These are phyloP conservation scores for Oreochromis grahami DNA, from an alignment of 2,797 vertebrate genomes.

Conservation along the genomic window DNA sequence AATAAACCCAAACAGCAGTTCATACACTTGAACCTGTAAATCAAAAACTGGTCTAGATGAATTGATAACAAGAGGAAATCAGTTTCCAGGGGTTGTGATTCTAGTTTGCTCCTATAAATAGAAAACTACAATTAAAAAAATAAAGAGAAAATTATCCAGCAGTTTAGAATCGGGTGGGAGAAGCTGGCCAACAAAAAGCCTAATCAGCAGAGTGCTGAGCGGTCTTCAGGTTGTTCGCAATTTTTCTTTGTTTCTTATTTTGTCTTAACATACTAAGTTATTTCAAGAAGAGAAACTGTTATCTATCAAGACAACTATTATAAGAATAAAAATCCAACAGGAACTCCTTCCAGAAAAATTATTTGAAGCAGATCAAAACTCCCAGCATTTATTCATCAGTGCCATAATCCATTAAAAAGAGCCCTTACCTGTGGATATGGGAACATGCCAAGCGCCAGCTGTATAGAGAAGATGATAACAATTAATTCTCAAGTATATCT, in stretches of 20 bases:
- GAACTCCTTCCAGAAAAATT: background rate
- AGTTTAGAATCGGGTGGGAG: background rate
- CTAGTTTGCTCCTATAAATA: background rate
- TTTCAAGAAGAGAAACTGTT: background rate
- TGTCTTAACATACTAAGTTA: background rate
- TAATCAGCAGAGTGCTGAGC: background rate
- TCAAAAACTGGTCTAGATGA: background rate
- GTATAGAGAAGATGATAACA: slow-evolving; percentile 27
- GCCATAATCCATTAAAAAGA: slow-evolving; percentile 26
- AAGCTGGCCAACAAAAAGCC: background rate
- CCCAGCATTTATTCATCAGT: background rate
- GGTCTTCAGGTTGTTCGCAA: background rate
- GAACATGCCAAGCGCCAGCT: slow-evolving; percentile 97
- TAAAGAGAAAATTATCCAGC: background rate
- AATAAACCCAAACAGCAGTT: background rate
- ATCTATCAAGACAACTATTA: background rate
- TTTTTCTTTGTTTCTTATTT: background rate
- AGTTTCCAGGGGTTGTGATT: background rate
- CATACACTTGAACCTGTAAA: background rate
- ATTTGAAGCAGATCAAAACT: background rate
- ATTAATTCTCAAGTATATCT: background rate
- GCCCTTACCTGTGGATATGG: slow-evolving; percentile 98
- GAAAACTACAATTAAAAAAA: background rate
- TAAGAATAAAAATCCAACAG: background rate
- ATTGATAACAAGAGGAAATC: background rate